Evolutionary conservation across 2,113 vertebrate genomes (phyloP), one percentile per base, ranked within the genome.

Genomic region (Nymphicus hollandicus): DNA sequence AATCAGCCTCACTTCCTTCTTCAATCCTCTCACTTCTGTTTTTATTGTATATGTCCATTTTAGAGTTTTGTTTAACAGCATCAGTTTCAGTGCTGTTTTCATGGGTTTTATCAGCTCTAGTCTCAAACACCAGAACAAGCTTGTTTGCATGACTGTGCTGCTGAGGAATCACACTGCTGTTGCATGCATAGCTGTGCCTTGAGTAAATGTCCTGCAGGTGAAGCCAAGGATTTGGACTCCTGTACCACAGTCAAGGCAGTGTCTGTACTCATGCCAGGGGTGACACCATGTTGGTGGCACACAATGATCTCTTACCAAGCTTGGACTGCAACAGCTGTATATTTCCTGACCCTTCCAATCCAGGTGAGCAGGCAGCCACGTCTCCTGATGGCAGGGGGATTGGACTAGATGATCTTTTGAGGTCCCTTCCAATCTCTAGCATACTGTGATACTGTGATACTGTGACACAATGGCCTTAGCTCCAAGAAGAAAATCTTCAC

Each of bases 391-490:
- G 5, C n/a, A n/a, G n/a, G n/a, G n/a, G n/a, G n/a, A n/a, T n/a
- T n/a, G n/a, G n/a, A n/a, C n/a, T n/a, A n/a, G n/a, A n/a, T n/a
- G n/a, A n/a, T n/a, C n/a, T n/a, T n/a, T n/a, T n/a, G n/a, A n/a
- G n/a, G n/a, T n/a, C n/a, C n/a, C n/a, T n/a, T n/a, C n/a, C n/a
- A n/a, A n/a, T n/a, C n/a, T n/a, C n/a, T n/a, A n/a, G n/a, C n/a
- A n/a, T n/a, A n/a, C n/a, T n/a, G n/a, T n/a, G n/a, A n/a, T n/a
- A n/a, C n/a, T n/a, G n/a, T n/a, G n/a, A n/a, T n/a, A n/a, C n/a
- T n/a, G n/a, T n/a, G 4, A 28, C 0, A 2, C 0, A 0, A 18
- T 5, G n/a, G 41, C 49, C 41, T 31, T 43, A 3, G 7, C 37
- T 35, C 6, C 0, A 16, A 11, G 33, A 61, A 33, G 19, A 80